Percentiles rank a stretch among this genome's conserved stretches.
phyloP scores from a whole-genome alignment of 2,888 invertebrate genomes.

The Oxyscelio sp. region DNA sequence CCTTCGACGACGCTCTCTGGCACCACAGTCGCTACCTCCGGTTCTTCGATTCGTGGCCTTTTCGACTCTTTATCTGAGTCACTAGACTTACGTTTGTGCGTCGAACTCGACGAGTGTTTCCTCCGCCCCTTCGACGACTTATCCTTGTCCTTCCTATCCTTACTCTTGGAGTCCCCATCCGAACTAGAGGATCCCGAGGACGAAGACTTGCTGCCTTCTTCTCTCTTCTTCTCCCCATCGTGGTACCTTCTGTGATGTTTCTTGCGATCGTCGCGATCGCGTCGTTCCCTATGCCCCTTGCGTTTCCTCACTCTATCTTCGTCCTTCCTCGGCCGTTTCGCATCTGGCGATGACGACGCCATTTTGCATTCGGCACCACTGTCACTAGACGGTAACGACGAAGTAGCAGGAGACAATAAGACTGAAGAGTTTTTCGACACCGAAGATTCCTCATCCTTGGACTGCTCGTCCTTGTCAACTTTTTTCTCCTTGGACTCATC shows the following conservation, averaged over 20 bases:
- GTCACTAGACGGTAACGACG: conserved; percentile 63
- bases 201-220: conserved; percentile 41
- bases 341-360: conserved; percentile 64
- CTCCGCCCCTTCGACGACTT: conserved; percentile 57
- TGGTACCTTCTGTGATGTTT: conserved; percentile 60
- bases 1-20: not conserved
- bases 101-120: conserved; percentile 63
- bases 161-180: conserved; percentile 49
- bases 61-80: conserved; percentile 59
- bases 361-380: conserved; percentile 80
- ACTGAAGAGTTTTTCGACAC: conserved; percentile 71
- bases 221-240: conserved; percentile 39
- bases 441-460: conserved; percentile 16
- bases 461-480: conserved; percentile 72
- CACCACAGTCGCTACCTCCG: not conserved
- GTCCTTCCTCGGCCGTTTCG: conserved; percentile 74
- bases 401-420: conserved; percentile 59
- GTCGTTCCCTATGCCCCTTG: conserved; percentile 71
- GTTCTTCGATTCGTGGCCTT: conserved; percentile 34
- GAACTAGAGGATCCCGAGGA: conserved; percentile 66
- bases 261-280: conserved; percentile 55
- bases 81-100: conserved; percentile 55
- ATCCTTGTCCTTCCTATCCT: conserved; percentile 51
- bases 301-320: conserved; percentile 79
- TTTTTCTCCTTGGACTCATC: conserved; percentile 85